phyloP scores from a whole-genome alignment of 1,140 invertebrate genomes.

The Oedothorax gibbosus region DNA sequence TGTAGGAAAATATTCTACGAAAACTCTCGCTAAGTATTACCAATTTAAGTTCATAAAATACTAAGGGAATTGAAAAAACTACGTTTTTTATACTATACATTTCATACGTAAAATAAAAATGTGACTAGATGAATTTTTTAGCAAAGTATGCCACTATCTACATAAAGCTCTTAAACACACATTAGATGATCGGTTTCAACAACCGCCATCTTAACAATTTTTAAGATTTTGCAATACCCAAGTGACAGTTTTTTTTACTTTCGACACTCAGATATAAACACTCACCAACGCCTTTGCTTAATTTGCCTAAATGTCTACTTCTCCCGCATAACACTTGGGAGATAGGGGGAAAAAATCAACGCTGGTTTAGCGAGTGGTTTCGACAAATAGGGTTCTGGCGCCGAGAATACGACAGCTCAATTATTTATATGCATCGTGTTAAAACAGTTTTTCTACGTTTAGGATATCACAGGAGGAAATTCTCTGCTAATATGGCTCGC shows the following conservation, averaged over 20 bases:
- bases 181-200: slow-evolving; percentile 33
- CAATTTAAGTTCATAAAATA: too few species aligned
- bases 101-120: too few species aligned
- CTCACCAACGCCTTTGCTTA: slow-evolving; percentile 37
- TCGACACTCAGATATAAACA: not conserved
- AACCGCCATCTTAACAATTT: slow-evolving; percentile 25
- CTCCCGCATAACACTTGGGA: slow-evolving; percentile 10
- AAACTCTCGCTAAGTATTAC: too few species aligned
- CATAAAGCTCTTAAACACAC: slow-evolving; percentile 45
- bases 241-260: slow-evolving; percentile 27
- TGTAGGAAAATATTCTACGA: too few species aligned
- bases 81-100: too few species aligned
- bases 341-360: slow-evolving; percentile 18
- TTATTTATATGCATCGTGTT: slow-evolving; percentile 46
- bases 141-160: not conserved
- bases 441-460: slow-evolving; percentile 35
- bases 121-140: too few species aligned
- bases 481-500: slow-evolving; percentile 11
- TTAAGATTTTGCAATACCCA: slow-evolving; percentile 49
- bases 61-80: too few species aligned
- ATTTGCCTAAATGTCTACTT: slow-evolving; percentile 58
- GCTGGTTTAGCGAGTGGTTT: slow-evolving; percentile 4
- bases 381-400: slow-evolving; percentile 37
- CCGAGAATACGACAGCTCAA: slow-evolving; percentile 40
- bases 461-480: not conserved